Evolutionary conservation across 2,797 vertebrate species (phyloP).

Genomic region (Cryptoprocta ferox): DNA sequence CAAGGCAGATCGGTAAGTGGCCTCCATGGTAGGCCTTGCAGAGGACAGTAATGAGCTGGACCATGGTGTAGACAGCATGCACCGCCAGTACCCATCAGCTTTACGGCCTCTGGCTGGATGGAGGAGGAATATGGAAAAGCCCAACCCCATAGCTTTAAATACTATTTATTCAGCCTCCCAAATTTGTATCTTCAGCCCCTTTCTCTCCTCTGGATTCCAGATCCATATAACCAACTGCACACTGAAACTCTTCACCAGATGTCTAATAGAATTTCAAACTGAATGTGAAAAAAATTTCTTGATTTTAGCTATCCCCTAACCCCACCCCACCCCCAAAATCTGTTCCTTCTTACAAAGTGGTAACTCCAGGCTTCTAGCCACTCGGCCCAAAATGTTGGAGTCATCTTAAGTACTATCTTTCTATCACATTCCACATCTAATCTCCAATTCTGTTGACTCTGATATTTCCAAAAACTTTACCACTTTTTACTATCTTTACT

Average conservation of each 20-base stretch:
- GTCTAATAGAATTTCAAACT: not conserved
- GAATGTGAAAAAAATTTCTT: not conserved
- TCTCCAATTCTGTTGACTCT: not conserved
- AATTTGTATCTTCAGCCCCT: not conserved
- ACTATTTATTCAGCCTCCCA: not conserved
- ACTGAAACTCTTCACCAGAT: not conserved
- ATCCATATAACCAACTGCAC: not conserved
- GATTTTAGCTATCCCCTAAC: not conserved
- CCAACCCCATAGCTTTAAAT: not conserved
- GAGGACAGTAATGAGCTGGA: slow-evolving; percentile 69
- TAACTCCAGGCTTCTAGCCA: not conserved
- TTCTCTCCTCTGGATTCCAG: not conserved
- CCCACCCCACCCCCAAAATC: not conserved
- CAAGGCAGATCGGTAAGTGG: slow-evolving; percentile 91
- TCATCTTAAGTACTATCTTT: not conserved
- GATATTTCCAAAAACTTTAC: not conserved
- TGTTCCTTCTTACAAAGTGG: not conserved
- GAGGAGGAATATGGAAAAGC: not conserved
- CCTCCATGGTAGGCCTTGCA: slow-evolving; percentile 90
- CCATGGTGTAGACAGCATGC: not conserved
- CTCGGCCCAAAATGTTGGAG: not conserved
- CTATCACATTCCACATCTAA: not conserved
- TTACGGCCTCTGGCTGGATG: not conserved
- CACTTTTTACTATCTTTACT: not conserved
- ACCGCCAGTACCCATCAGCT: not conserved